phyloP scores from a whole-genome alignment of 2,888 invertebrate genomes.

The Zygogramma bicolorata region DNA sequence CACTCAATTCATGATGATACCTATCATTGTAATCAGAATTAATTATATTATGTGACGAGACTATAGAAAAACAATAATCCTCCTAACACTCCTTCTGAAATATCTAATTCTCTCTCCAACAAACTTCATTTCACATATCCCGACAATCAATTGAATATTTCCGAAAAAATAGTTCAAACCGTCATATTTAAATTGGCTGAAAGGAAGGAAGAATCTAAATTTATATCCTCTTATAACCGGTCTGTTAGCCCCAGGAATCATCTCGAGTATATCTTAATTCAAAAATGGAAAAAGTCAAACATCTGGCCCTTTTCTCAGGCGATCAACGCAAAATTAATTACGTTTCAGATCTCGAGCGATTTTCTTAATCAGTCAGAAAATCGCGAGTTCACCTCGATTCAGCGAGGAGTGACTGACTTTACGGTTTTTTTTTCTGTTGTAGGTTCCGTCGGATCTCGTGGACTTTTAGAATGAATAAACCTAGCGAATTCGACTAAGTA shows the following conservation, averaged over 20 bases:
- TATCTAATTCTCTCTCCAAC: too few species aligned
- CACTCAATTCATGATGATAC: too few species aligned
- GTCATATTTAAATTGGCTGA: conserved; percentile 58
- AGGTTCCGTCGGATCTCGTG: too few species aligned
- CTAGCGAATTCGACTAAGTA: too few species aligned
- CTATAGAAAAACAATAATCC: too few species aligned
- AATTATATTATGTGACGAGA: too few species aligned
- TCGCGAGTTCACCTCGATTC: conserved; percentile 31
- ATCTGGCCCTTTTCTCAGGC: conserved; percentile 61
- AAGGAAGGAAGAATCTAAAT: conserved; percentile 64
- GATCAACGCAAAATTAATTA: conserved; percentile 60
- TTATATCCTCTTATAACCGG: conserved; percentile 64
- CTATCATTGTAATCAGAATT: too few species aligned
- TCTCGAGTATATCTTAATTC: conserved; percentile 60
- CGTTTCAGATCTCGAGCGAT: conserved; percentile 52
- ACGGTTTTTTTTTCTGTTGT: not conserved
- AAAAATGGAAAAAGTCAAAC: conserved; percentile 54
- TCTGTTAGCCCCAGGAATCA: conserved; percentile 53
- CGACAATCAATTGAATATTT: conserved; percentile 32
- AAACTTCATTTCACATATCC: too few species aligned
- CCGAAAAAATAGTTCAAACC: conserved; percentile 22
- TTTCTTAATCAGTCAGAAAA: conserved; percentile 50
- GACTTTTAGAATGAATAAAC: too few species aligned
- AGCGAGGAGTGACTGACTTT: conserved; percentile 16
- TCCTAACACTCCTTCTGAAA: too few species aligned